A percentile compares a stretch with the other conserved stretches of the same genome.
Conservation (phyloP, 2,888 invertebrate genomes). For the Campoplex nolae region DNA sequence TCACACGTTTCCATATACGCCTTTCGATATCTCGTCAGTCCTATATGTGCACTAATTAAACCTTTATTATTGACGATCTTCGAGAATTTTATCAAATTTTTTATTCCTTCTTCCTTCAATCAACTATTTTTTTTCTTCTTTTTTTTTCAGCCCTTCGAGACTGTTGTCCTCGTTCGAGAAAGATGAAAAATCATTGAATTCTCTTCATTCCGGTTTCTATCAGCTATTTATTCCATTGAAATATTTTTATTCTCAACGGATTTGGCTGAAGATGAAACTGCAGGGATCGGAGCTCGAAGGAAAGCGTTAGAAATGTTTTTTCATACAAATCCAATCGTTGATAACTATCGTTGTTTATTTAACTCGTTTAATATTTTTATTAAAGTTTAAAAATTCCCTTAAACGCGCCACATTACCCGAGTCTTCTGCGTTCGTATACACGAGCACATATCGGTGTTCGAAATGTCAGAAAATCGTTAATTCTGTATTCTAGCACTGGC, state of each 20-base stretch:
- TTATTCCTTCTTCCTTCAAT: not conserved
- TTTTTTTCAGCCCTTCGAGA: constrained; percentile 14
- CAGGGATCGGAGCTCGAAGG: not conserved
- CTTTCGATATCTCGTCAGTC: constrained; percentile 37
- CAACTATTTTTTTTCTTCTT: constrained; percentile 12
- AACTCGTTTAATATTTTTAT: not conserved
- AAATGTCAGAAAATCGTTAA: not conserved
- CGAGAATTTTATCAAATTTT: not conserved
- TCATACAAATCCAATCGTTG: not conserved
- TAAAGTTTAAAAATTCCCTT: constrained; percentile 1
- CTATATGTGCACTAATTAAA: not conserved
- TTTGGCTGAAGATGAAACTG: not conserved
- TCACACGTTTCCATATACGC: constrained; percentile 63
- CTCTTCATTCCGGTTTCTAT: not conserved
- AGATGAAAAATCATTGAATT: not conserved
- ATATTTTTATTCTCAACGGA: not conserved
- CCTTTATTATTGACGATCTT: not conserved
- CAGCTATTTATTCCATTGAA: not conserved
- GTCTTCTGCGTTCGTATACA: not conserved
- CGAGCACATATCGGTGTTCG: not conserved
- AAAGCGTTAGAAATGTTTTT: not conserved
- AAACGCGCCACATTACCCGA: constrained; percentile 1
- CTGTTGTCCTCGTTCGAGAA: not conserved
- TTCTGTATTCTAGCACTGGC: not conserved
- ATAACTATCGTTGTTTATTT: not conserved